Conservation (phyloP, 2,888 invertebrate species). For the Dione juno region DNA sequence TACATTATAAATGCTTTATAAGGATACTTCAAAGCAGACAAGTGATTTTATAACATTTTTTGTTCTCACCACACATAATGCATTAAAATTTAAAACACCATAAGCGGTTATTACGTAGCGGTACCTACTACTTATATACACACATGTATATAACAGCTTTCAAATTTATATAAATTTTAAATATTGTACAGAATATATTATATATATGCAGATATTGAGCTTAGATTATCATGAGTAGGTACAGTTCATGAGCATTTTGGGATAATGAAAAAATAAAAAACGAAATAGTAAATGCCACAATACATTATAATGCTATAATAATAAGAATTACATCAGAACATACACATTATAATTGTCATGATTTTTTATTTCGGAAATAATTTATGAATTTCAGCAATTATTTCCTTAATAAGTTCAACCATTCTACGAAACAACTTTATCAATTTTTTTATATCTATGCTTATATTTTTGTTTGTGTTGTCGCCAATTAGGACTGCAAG, state of each 20-base stretch:
- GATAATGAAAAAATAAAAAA: background rate
- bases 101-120: background rate
- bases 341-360: background rate
- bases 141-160: no score
- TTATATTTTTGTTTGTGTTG: background rate
- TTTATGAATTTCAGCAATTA: background rate
- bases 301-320: background rate
- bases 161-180: no score
- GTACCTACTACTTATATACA: background rate
- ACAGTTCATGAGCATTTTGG: no score
- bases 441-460: background rate
- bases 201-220: no score
- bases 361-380: background rate
- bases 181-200: no score
- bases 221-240: no score
- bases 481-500: background rate
- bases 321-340: background rate
- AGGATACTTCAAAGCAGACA: slow-evolving; percentile 54
- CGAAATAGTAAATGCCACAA: background rate
- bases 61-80: slow-evolving; percentile 30
- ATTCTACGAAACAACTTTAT: background rate
- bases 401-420: background rate
- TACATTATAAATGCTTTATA: slow-evolving; percentile 60
- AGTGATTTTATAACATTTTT: slow-evolving; percentile 49
- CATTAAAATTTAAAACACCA: background rate